Percentiles rank a stretch among this genome's conserved stretches.
phyloP scores from a whole-genome alignment of 2,888 invertebrate genomes.

The Dryobota labecula region DNA sequence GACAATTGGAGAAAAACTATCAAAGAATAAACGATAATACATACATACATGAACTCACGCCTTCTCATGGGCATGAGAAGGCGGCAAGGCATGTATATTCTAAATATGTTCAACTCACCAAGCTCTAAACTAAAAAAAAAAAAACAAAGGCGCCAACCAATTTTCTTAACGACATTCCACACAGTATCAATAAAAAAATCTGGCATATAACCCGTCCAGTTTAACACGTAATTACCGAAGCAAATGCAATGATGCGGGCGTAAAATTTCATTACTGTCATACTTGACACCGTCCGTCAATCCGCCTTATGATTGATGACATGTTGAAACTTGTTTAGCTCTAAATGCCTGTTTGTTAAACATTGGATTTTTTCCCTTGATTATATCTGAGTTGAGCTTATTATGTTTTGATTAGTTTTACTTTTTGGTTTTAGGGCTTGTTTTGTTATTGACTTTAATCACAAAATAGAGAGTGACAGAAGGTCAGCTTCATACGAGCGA shows the following conservation, averaged over 20 bases:
- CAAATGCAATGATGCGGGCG: conserved; percentile 81
- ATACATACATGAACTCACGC: too few species aligned
- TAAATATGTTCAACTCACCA: not conserved
- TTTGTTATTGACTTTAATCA: conserved; percentile 38
- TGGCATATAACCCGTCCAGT: conserved; percentile 61
- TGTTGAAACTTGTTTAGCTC: conserved; percentile 79
- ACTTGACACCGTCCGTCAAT: conserved; percentile 82
- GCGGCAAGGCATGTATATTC: too few species aligned
- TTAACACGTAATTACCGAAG: conserved; percentile 72
- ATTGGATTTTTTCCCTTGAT: conserved; percentile 73
- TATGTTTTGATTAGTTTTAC: conserved; percentile 58
- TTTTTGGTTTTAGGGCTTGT: conserved; percentile 50
- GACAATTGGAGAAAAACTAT: too few species aligned
- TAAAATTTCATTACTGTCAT: conserved; percentile 85
- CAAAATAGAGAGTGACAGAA: not conserved
- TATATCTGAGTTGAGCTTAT: conserved; percentile 62
- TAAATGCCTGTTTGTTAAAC: conserved; percentile 82
- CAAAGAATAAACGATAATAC: not conserved
- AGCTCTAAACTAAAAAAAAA: not conserved
- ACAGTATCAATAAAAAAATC: conserved; percentile 64
- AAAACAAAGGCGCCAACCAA: conserved; percentile 37
- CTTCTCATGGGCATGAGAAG: too few species aligned
- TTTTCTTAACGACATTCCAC: conserved; percentile 63
- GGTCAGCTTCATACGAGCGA: not conserved
- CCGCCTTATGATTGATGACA: conserved; percentile 81